Base-by-base conservation (phyloP, 2,888 invertebrate species). In the Epirrhoe tristata region DNA sequence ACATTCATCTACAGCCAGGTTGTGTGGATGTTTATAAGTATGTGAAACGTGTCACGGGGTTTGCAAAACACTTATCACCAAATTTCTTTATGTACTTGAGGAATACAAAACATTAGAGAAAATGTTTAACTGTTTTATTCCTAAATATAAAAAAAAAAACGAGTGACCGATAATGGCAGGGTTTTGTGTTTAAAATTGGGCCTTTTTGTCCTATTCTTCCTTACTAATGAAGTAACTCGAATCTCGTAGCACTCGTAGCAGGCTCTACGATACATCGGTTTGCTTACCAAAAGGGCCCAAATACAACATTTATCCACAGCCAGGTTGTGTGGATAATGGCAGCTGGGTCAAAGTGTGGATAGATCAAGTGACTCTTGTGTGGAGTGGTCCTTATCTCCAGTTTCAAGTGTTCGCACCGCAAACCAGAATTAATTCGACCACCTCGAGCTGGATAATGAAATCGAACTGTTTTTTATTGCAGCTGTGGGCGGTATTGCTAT, bases 341-440 rank as follows among this genome's bases (percentile, higher is more conserved):
- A 63, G 66, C 60, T 56, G 63, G 66, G 71, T 74, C 74, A 72
- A 76, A 80, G 77, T 76, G 77, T 77, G 77, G 77, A 75, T 74
- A 74, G 78, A 77, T 82, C 77, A 76, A 83, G 83, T 73, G 72
- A 60, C 74, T 66, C 80, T 83, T 61, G 65, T 68, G 69, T 62
- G 57, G 51, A 82, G 82, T 58, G 75, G 68, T 73, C 75, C 78
- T 82, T 74, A 72, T 71, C 76, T 74, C 67, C 69, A 67, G 69
- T 68, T 59, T 73, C 54, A 71, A 70, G 76, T 69, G 73, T 66
- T 60, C 69, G 69, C 65, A 72, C 32, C 70, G 74, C 66, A 70
- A 58, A 69, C 58, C 65, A 63, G 74, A 74, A 74, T 74, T 72
- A 76, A 77, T 75, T 74, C 67, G 67, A 61, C 63, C 39, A 68